phyloP scores from a whole-genome alignment of 37 sponge, comb jelly and placozoan species.

The Eunapius fragilis region DNA sequence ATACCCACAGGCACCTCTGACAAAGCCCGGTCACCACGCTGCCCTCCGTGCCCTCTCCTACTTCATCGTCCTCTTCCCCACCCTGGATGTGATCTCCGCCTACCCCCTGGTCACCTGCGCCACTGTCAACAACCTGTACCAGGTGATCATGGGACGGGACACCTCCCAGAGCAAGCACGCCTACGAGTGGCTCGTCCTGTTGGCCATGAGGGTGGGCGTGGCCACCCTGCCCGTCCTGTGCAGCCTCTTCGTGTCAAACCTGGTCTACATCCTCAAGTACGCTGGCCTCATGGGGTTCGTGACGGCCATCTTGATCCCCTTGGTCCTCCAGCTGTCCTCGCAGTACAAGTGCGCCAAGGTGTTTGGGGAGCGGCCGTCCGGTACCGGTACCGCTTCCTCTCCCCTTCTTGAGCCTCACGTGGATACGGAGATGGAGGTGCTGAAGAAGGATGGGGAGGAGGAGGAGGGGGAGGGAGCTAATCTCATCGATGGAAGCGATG shows the following conservation, averaged over 20 bases:
- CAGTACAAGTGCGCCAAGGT: slow-evolving; percentile 39
- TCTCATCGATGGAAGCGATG: not conserved
- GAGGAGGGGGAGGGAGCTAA: slow-evolving; percentile 6
- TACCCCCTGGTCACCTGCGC: slow-evolving; percentile 54
- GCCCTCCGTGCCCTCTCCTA: slow-evolving; percentile 49
- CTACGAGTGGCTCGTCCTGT: not conserved
- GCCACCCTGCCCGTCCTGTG: slow-evolving; percentile 53
- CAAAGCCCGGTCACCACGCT: not conserved
- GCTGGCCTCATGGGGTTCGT: slow-evolving; percentile 61
- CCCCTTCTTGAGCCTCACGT: slow-evolving; percentile 13
- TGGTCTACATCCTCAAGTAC: slow-evolving; percentile 50
- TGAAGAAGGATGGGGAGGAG: not conserved
- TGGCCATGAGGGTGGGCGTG: slow-evolving; percentile 20
- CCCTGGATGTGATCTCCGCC: slow-evolving; percentile 57
- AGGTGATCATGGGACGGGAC: slow-evolving; percentile 32
- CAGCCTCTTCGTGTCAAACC: slow-evolving; percentile 54
- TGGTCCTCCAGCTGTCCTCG: slow-evolving; percentile 40
- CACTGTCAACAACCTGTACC: slow-evolving; percentile 54
- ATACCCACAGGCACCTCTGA: not conserved
- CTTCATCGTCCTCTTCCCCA: slow-evolving; percentile 62
- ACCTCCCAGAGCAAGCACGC: slow-evolving; percentile 12
- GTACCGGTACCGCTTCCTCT: slow-evolving; percentile 26
- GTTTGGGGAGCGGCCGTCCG: slow-evolving; percentile 31
- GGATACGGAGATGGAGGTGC: slow-evolving; percentile 20
- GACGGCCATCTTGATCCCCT: slow-evolving; percentile 42